Conservation (phyloP, 1,140 invertebrate species). For the Mycetomoellerius zeteki region DNA sequence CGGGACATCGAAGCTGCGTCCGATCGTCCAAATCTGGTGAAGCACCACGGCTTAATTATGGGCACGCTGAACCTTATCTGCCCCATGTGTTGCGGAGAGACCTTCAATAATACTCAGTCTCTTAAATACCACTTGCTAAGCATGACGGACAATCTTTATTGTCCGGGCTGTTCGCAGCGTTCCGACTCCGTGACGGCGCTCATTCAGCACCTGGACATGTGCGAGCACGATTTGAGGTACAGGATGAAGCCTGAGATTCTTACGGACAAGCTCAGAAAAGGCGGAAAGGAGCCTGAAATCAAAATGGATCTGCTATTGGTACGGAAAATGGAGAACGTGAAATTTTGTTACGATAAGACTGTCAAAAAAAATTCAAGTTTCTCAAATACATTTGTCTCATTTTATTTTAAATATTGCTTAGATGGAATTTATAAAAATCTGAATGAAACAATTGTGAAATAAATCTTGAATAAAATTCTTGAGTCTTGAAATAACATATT, state of each 20-base stretch:
- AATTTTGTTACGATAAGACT: neutral
- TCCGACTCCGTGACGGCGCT: conserved; percentile 87
- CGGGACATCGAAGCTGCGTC: too few species aligned
- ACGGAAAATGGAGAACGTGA: neutral
- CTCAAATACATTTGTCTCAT: too few species aligned
- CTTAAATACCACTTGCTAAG: conserved; percentile 89
- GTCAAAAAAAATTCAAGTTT: too few species aligned
- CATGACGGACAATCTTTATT: conserved; percentile 88
- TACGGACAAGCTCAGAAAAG: neutral
- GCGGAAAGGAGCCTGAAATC: conserved; percentile 41
- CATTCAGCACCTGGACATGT: conserved; percentile 87
- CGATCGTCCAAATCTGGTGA: too few species aligned
- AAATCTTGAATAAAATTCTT: neutral
- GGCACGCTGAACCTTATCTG: conserved; percentile 87
- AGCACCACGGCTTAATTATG: conserved; percentile 80
- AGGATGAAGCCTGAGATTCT: conserved; percentile 18
- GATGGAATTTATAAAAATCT: neutral
- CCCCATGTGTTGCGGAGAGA: conserved; percentile 89
- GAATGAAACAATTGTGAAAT: neutral
- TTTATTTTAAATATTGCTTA: neutral
- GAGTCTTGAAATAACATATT: conserved; percentile 9
- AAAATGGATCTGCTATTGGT: conserved; percentile 66
- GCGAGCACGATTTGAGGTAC: conserved; percentile 72
- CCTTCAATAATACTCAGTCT: conserved; percentile 87
- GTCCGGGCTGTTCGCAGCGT: conserved; percentile 88